Evolutionary conservation across 1,140 invertebrate genomes (phyloP).

Genomic region (Bombus turneri): DNA sequence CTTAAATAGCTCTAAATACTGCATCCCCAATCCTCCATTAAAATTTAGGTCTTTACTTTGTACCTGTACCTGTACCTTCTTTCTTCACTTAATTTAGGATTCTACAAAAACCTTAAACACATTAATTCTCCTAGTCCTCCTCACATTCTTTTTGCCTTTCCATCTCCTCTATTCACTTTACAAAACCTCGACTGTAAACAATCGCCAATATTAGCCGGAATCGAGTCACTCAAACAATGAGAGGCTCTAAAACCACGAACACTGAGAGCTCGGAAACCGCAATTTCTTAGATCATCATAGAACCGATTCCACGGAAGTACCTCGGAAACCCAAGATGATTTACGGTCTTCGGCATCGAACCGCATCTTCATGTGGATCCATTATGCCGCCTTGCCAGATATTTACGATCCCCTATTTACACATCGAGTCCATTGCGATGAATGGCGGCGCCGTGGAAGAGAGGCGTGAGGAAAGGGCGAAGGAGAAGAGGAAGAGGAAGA

Average conservation of each 20-base stretch:
- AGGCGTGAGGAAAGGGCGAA: neutral
- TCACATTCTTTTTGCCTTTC: fast-evolving
- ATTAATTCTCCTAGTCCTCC: fast-evolving
- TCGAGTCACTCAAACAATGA: neutral
- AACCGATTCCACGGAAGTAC: conserved; percentile 22
- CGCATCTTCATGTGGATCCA: conserved; percentile 45
- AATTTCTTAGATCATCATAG: conserved; percentile 41
- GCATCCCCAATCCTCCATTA: too few species aligned
- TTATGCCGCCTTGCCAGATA: conserved; percentile 30
- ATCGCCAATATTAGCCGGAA: neutral
- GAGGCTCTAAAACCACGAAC: neutral
- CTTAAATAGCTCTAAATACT: too few species aligned
- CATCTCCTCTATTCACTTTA: neutral
- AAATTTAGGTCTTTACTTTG: too few species aligned
- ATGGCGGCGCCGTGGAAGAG: neutral
- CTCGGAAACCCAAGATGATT: conserved; percentile 38
- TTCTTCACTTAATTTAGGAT: neutral
- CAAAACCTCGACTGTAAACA: neutral
- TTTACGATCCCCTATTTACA: conserved; percentile 55
- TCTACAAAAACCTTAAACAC: neutral
- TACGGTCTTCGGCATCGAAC: conserved; percentile 45
- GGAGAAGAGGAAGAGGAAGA: neutral
- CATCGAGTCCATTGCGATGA: conserved; percentile 8
- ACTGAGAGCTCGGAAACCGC: conserved; percentile 50
- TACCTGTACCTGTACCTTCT: too few species aligned